A percentile compares a stretch with the other conserved stretches of the same genome.
Conservation (phyloP, 2,113 vertebrate genomes). For the Furnarius figulus region DNA sequence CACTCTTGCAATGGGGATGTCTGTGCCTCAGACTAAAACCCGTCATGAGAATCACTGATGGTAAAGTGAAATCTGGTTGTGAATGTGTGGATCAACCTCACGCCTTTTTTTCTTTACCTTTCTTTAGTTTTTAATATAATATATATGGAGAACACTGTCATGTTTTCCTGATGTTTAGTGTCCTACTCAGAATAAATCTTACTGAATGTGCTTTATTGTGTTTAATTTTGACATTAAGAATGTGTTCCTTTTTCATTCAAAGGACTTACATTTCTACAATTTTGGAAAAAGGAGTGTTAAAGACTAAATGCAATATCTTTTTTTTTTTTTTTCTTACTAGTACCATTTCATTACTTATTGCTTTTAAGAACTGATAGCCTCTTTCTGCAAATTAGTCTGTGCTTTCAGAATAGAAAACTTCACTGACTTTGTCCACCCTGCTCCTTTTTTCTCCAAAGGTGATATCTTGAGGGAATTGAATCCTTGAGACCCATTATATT, state of each 20-base stretch:
- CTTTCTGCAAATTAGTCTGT: background rate
- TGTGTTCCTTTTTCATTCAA: background rate
- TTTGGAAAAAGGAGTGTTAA: background rate
- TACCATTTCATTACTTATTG: background rate
- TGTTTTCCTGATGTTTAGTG: background rate
- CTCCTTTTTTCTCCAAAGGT: background rate
- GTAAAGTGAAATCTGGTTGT: background rate
- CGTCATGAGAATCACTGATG: background rate
- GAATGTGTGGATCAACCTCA: background rate
- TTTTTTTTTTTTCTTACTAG: background rate
- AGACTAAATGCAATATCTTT: background rate
- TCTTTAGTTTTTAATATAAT: background rate
- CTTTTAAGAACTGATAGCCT: background rate
- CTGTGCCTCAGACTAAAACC: background rate
- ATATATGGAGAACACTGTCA: fast-evolving
- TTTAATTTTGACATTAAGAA: background rate
- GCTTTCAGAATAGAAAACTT: background rate
- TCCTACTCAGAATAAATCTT: background rate
- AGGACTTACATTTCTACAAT: background rate
- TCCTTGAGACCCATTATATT: background rate
- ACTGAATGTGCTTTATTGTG: background rate
- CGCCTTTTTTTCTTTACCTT: background rate
- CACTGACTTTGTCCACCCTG: background rate
- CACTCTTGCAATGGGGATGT: background rate
- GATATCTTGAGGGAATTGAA: background rate